phyloP scores from a whole-genome alignment of 2,888 invertebrate species.

The Hypsopygia costalis region DNA sequence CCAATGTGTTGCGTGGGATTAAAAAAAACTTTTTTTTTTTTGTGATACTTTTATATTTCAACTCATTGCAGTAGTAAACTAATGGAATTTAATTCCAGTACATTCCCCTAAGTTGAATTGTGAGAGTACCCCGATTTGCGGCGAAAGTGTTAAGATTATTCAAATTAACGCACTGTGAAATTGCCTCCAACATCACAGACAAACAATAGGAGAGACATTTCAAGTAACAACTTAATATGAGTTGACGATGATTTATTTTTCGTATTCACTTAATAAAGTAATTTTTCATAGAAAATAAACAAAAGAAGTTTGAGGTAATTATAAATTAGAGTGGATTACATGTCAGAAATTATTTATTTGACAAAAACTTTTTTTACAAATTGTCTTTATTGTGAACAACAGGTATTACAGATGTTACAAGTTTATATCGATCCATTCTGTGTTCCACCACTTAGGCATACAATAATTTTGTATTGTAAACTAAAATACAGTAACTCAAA shows the following conservation, averaged over 20 bases:
- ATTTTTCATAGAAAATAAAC: not conserved
- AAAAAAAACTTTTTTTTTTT: not conserved
- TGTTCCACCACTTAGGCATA: no score
- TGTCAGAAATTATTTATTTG: no score
- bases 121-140: conserved; percentile 2
- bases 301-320: not conserved
- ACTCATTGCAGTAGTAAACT: no score
- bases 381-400: no score
- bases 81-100: no score
- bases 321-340: no score
- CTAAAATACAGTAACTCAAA: no score
- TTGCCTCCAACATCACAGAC: not conserved
- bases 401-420: no score
- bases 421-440: no score
- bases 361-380: no score
- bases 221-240: conserved; percentile 4
- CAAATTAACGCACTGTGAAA: conserved; percentile 16
- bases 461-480: no score
- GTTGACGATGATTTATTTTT: conserved; percentile 1
- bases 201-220: conserved; percentile 1
- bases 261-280: not conserved
- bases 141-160: conserved; percentile 16
- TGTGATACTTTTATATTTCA: no score
- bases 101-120: not conserved
- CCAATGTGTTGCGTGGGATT: conserved; percentile 1